A percentile compares a stretch with the other conserved stretches of the same genome.
phyloP scores from a whole-genome alignment of 1,140 invertebrate species.

The Achroia grisella region DNA sequence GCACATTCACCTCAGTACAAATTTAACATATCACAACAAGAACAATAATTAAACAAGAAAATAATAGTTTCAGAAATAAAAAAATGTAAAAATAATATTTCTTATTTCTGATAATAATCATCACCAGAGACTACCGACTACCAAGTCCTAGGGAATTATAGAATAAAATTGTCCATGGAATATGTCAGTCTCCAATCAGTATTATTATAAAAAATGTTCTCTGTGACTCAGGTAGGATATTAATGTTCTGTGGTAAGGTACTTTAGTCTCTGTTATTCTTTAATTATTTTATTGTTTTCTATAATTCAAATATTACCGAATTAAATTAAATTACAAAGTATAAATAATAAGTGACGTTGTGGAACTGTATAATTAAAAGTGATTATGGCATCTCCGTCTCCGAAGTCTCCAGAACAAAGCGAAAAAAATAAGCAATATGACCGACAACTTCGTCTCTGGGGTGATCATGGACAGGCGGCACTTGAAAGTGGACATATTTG shows the following conservation, averaged over 20 bases:
- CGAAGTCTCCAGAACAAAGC: conserved; percentile 86
- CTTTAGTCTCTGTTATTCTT: too few species aligned
- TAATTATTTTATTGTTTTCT: background rate
- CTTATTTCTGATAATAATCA: too few species aligned
- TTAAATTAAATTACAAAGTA: background rate
- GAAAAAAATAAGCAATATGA: conserved; percentile 91
- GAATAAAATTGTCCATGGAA: too few species aligned
- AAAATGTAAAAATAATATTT: too few species aligned
- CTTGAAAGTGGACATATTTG: conserved; percentile 94
- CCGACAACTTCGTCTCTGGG: conserved; percentile 95
- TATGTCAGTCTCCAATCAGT: too few species aligned
- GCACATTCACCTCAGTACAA: conserved; percentile 40
- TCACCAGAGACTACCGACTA: too few species aligned
- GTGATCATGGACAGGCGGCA: conserved; percentile 94
- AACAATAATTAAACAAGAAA: conserved; percentile 3
- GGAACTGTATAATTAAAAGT: background rate
- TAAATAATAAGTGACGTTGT: background rate
- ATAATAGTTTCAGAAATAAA: too few species aligned
- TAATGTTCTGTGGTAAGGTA: too few species aligned
- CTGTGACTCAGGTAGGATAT: too few species aligned
- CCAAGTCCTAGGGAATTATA: too few species aligned
- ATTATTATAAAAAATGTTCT: too few species aligned
- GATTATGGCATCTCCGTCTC: conserved; percentile 82
- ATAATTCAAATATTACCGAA: conserved; percentile 1
- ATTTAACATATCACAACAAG: conserved; percentile 32